A percentile compares a stretch with the other conserved stretches of the same genome.
These are phyloP conservation scores for Clanis bilineata DNA, from an alignment of 2,888 invertebrate species.

Conservation along the genomic window DNA sequence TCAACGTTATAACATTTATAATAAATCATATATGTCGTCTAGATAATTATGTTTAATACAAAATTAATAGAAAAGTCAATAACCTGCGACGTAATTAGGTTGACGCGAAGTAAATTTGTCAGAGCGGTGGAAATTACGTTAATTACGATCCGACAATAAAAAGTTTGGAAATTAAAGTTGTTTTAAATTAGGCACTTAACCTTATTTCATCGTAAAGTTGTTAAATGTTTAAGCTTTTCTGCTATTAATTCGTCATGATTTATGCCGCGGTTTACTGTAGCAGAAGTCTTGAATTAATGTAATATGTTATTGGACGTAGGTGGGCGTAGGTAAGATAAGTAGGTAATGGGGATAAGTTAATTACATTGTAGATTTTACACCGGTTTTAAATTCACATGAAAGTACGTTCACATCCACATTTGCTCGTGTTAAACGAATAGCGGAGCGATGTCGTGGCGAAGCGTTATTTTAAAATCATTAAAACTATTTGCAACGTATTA, in stretches of 20 bases:
- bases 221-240: not conserved
- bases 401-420: too few species aligned
- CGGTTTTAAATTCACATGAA: not conserved
- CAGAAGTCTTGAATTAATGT: not conserved
- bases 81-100: not conserved
- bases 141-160: constrained; percentile 3
- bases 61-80: not conserved
- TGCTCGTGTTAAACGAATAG: too few species aligned
- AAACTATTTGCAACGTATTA: too few species aligned
- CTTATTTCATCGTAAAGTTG: not conserved
- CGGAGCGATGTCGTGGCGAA: too few species aligned
- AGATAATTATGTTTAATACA: too few species aligned
- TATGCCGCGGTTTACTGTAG: not conserved
- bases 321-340: too few species aligned
- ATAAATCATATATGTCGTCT: too few species aligned
- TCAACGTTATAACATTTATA: too few species aligned
- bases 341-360: not conserved
- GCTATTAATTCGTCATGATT: not conserved
- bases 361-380: not conserved
- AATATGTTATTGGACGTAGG: not conserved
- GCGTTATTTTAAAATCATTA: too few species aligned
- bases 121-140: not conserved
- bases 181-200: constrained; percentile 3
- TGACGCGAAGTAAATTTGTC: not conserved
- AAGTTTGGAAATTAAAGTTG: not conserved